Base-by-base conservation (phyloP, 2,888 invertebrate species). In the Sycophila texana region DNA sequence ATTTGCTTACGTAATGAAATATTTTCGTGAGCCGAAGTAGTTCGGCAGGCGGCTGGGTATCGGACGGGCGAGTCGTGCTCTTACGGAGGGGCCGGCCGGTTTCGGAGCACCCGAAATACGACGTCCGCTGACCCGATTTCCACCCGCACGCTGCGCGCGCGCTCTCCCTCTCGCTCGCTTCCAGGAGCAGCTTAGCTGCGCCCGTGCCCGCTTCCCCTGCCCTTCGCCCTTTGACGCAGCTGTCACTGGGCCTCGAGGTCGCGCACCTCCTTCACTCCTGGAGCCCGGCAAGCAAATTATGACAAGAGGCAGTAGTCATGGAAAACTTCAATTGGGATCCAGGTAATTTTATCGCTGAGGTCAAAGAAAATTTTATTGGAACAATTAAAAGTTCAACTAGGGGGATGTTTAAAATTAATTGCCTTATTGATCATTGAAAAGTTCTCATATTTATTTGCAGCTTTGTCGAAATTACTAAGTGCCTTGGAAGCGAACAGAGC, bases 401-500 rank as follows among this genome's bases (percentile, higher is more conserved):
- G 5, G 0, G 10, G 39, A 39, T 7, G 10, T 7, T 39, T 39
- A 10, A 10, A 39, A 39, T 39, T 39, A 39, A 16, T 55, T 39
- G 22, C 47, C 14, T 16, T 12, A 7, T 53, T 47, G 12, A n/a
- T 10, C 10, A 47, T 39, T 39, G 10, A 39, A 39, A 39, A 7
- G 5, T 20, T 0, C 10, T 30, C 30, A 12, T 30, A 51, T 60
- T 91, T 91, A 2, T 22, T 92, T 92, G 13, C 91, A 97, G 97
- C 96, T 86, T 92, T 97, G 81, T 95, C 95, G 74, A 94, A 95
- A 87, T 92, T 97, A 83, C 92, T 97, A 86, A 93, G 94, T 85
- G 95, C 96, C n/a, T 91, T 97, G 84, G 95, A 96, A 91, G 96
- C 96, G 90, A 95, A 95, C 60, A 94, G 94, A 86, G 93, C 93